These are phyloP conservation scores for Pelusios castaneus DNA, from an alignment of 2,113 vertebrate species.

Conservation along the genomic window DNA sequence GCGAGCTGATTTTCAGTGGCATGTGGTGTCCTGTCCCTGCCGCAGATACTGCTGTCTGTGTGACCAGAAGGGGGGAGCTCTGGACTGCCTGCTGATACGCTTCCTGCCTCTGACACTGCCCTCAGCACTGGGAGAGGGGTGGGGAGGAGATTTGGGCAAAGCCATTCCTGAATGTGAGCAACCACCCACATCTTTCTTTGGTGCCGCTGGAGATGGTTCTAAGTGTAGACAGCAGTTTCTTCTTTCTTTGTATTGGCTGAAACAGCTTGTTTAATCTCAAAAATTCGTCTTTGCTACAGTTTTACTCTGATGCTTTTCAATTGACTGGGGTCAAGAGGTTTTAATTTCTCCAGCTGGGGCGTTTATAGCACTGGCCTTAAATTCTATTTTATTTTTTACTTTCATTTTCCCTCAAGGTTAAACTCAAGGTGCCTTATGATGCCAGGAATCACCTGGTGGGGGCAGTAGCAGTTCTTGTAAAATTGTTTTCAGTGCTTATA, in stretches of 20 bases:
- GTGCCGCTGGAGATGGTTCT: not conserved
- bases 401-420: not conserved
- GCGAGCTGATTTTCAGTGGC: too few species aligned
- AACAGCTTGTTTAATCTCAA: not conserved
- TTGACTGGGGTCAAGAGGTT: fast-evolving
- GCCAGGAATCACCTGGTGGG: not conserved
- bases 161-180: not conserved
- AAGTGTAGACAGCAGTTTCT: not conserved
- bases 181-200: not conserved
- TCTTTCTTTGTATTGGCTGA: not conserved
- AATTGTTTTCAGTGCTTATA: not conserved
- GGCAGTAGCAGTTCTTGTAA: not conserved
- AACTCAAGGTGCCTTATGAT: not conserved
- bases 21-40: too few species aligned
- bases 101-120: too few species aligned
- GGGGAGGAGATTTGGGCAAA: too few species aligned
- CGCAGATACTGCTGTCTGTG: too few species aligned
- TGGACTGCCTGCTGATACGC: too few species aligned
- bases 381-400: too few species aligned
- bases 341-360: too few species aligned
- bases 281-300: not conserved
- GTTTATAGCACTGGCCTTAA: not conserved
- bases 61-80: too few species aligned
- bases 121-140: too few species aligned
- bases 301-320: not conserved